These are phyloP conservation scores for Amphipyra berbera DNA, from an alignment of 2,888 invertebrate genomes.

Conservation along the genomic window DNA sequence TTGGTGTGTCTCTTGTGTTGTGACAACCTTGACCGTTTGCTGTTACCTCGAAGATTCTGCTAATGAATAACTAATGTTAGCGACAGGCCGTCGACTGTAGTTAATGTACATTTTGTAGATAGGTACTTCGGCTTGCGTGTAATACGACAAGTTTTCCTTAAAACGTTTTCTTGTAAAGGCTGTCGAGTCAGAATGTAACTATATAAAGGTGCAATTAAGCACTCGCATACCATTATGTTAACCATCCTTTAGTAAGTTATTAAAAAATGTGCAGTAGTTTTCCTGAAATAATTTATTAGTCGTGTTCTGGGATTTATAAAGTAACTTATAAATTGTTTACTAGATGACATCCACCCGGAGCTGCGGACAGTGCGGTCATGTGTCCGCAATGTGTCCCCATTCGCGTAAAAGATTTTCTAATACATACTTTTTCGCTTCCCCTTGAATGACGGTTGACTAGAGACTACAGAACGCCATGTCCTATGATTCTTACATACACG, in stretches of 20 bases:
- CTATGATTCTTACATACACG: too few species aligned
- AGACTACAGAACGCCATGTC: too few species aligned
- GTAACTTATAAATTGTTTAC: too few species aligned
- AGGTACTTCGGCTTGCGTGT: constrained; percentile 23
- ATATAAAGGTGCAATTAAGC: constrained; percentile 37
- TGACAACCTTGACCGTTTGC: constrained; percentile 74
- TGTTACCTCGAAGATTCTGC: constrained; percentile 54
- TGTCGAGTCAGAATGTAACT: constrained; percentile 25
- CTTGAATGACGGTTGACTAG: too few species aligned
- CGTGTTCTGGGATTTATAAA: background rate
- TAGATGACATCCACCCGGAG: too few species aligned
- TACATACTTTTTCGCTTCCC: too few species aligned
- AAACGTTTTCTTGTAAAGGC: constrained; percentile 40
- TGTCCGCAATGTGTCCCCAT: too few species aligned
- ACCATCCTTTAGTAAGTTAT: constrained; percentile 19
- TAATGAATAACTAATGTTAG: constrained; percentile 61
- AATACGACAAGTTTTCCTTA: constrained; percentile 44
- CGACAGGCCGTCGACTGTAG: constrained; percentile 22
- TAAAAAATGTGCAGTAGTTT: constrained; percentile 26
- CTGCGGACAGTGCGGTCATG: too few species aligned
- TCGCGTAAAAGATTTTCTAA: too few species aligned
- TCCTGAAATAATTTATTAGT: constrained; percentile 8
- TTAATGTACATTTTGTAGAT: constrained; percentile 12
- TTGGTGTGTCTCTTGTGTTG: constrained; percentile 59
- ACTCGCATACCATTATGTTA: constrained; percentile 33